A percentile compares a stretch with the other conserved stretches of the same genome.
These are phyloP conservation scores for Oscheius sp. DNA, from an alignment of 2,888 invertebrate genomes.

Conservation along the genomic window DNA sequence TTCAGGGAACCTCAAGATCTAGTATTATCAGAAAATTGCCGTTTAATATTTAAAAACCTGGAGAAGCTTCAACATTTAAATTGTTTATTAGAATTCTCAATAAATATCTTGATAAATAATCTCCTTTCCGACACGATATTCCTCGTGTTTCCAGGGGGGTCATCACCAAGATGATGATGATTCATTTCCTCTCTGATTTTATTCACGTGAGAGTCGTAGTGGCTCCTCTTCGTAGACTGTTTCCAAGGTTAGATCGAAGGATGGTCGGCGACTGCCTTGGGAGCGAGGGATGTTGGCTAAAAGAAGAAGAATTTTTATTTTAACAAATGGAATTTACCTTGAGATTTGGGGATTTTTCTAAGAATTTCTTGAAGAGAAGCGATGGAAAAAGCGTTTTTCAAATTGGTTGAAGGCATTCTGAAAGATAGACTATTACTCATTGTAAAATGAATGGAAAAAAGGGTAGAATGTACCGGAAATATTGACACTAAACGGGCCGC, in stretches of 20 bases:
- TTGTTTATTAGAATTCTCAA: neutral
- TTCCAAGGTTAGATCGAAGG: slow-evolving; percentile 11
- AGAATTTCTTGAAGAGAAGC: slow-evolving; percentile 1
- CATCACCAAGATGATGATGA: neutral
- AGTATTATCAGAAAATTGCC: too few species aligned
- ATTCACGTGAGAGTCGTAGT: neutral
- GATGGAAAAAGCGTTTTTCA: neutral
- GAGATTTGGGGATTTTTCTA: neutral
- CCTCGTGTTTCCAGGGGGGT: slow-evolving; percentile 1
- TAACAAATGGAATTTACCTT: neutral
- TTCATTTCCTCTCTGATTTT: too few species aligned
- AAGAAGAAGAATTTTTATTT: neutral
- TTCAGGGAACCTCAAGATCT: too few species aligned
- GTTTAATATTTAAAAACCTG: too few species aligned
- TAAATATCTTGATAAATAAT: neutral
- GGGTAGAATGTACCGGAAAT: neutral
- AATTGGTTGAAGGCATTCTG: slow-evolving; percentile 5
- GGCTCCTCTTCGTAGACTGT: slow-evolving; percentile 22
- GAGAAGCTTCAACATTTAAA: neutral
- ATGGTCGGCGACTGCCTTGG: slow-evolving; percentile 1
- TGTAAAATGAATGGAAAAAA: neutral
- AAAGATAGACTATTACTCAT: neutral
- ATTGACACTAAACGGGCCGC: too few species aligned
- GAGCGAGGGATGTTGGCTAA: neutral
- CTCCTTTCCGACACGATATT: slow-evolving; percentile 8